Base-by-base conservation (phyloP, 2,113 vertebrate genomes). In the Sylvietta virens region DNA sequence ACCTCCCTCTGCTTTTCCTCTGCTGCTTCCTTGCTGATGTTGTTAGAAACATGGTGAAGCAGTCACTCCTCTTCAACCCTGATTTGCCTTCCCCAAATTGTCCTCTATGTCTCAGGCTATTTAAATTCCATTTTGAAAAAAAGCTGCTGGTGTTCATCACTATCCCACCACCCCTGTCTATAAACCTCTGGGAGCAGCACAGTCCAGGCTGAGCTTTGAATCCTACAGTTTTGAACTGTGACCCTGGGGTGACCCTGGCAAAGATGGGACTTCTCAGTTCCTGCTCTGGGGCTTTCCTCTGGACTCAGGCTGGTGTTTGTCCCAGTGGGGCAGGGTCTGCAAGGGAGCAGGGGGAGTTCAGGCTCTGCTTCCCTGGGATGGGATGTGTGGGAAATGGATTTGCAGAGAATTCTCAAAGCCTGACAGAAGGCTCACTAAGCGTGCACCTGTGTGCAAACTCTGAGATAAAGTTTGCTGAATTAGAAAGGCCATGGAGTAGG, bases 291-390 rank as follows among this genome's bases (percentile, higher is more conserved):
- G 5, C 35, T 67, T 67, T 24, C 30, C 27, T 35, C 6, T 26
- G 26, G 9, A 6, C 5, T 4, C 0, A 0, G 62, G 39, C 31
- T 76, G 28, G 17, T 14, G 7, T 22, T 11, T 26, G 62, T 42
- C 47, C 53, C 37, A 37, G 64, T 7, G 28, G 47, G 19, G n/a
- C 42, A 61, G n/a, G 21, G 35, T 31, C 35, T 58, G 30, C 13
- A 44, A 18, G n/a, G 33, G 57, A 74, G 42, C 62, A 66, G 18
- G 48, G 44, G 8, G 23, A 51, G 11, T 14, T 76, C 16, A 64
- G 77, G 22, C 23, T 56, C 28, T 35, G 37, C n/a, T 53, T 40
- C 12, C 50, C 66, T 56, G 40, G 51, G 15, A 15, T 28, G 19
- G 15, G 30, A 60, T 60, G 57, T 37, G 23, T 37, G 23, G 15